Base-by-base conservation (phyloP, 2,113 vertebrate species). In the Dicerorhinus sumatrensis region DNA sequence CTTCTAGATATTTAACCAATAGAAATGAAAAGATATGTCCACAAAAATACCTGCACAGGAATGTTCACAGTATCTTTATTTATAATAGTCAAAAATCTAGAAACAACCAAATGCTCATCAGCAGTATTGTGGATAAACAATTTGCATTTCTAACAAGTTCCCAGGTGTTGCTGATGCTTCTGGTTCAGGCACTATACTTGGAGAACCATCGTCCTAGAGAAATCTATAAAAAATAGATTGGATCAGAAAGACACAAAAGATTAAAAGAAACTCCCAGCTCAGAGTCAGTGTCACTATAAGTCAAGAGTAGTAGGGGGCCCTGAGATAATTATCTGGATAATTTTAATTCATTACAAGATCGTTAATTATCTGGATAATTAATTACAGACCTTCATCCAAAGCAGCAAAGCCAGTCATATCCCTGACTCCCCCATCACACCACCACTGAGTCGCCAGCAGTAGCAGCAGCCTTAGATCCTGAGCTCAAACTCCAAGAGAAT, bases 161-260 rank as follows among this genome's bases (percentile, higher is more conserved):
- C 3, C 5, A 46, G 25, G 25, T 42, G 20, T 39, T 72, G 8
- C 31, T 89, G 42, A 29, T 48, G 6, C 36, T 63, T 31, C 36
- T 27, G 5, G 8, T 70, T 80, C 39, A 42, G 33, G 2, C 8
- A 48, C 25, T 72, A 3, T 63, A 54, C 48, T 42, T 65, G 36
- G 75, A 89, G 62, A 85, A 62, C 39, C 62, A 33, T 33, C 51
- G 9, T 82, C 77, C 33, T 46, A 85, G 67, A 70, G 60, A 86
- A 79, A 84, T 33, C 70, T 79, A 20, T 65, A 58, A n/a, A 54
- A 77, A 96, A 82, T 46, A 82, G 58, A 97, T 79, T 81, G 39
- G 56, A 51, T 62, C 84, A 73, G 54, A 93, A 94, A 89, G 62
- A 88, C 51, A 88, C 51, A 79, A 86, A 90, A 79, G 39, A 67